Base-by-base conservation (phyloP, 2,888 invertebrate species). In the Dysmachus trigonus region DNA sequence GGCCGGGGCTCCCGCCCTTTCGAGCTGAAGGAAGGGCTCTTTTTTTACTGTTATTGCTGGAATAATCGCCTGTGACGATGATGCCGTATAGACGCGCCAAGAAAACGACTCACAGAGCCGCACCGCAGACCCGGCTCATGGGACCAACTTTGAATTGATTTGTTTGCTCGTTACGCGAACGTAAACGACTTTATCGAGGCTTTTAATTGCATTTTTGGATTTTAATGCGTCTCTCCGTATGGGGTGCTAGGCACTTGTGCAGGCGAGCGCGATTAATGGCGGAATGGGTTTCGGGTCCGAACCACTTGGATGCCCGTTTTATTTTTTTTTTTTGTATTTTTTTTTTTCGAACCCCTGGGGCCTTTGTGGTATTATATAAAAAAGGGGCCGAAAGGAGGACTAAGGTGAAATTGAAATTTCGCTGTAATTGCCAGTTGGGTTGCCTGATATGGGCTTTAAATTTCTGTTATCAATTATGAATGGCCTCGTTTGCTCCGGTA, bases 51-150 rank as follows among this genome's bases (percentile, higher is more conserved):
- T 82, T 82, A 82, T 82, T 82, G 10, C 62, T 13, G 27, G 82
- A 62, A 82, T 82, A 82, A 82, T 62, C 82, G 71, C 33, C 82
- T 35, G 62, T 82, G 82, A 82, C 71, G 82, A 62, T 62, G 82
- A 62, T 62, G 53, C 62, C 30, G 62, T n/a, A 82, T 62, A 82
- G n/a, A n/a, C n/a, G n/a, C 82, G 82, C 82, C 62, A 82, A 27
- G 82, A 33, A 82, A 82, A 62, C 71, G 62, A 38, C n/a, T 35
- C 47, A n/a, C 13, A n/a, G n/a, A n/a, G n/a, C n/a, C n/a, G n/a
- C 31, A 3, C 31, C 13, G 18, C 79, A 47, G 51, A n/a, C 47
- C 31, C 79, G 30, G 30, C 31, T 47, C 30, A 7, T 33, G 35
- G 30, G n/a, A 18, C 30, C 30, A 30, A 79, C 71, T 82, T 62